Conservation (phyloP, 2,888 invertebrate species). For the Zygaena filipendulae region DNA sequence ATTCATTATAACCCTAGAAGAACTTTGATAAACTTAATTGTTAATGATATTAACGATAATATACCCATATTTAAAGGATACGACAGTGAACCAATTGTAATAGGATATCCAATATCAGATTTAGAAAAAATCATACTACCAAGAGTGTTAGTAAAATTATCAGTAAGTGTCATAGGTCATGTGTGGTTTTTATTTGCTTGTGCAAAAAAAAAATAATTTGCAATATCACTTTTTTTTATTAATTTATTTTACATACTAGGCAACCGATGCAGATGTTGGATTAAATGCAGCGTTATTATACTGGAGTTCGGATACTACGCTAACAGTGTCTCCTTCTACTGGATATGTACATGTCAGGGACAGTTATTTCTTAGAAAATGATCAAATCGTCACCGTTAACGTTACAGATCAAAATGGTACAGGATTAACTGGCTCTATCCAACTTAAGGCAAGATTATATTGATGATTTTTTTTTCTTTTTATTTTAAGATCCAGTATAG, state of each 20-base stretch:
- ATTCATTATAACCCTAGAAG: slow-evolving; percentile 40
- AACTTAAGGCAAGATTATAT: slow-evolving; percentile 47
- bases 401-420: slow-evolving; percentile 52
- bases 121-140: slow-evolving; percentile 46
- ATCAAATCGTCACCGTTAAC: slow-evolving; percentile 31
- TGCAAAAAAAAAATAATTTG: too few species aligned
- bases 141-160: slow-evolving; percentile 44
- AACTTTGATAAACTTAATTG: slow-evolving; percentile 54
- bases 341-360: slow-evolving; percentile 68
- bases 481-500: too few species aligned
- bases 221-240: slow-evolving; percentile 4
- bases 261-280: slow-evolving; percentile 67
- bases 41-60: slow-evolving; percentile 67
- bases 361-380: slow-evolving; percentile 35
- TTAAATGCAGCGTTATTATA: slow-evolving; percentile 58
- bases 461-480: too few species aligned
- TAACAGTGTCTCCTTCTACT: slow-evolving; percentile 65
- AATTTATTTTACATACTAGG: slow-evolving; percentile 41
- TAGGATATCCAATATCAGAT: slow-evolving; percentile 54
- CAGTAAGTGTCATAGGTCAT: slow-evolving; percentile 54
- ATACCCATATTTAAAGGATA: slow-evolving; percentile 47
- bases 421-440: slow-evolving; percentile 37
- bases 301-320: slow-evolving; percentile 40
- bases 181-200: too few species aligned
- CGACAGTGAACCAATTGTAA: slow-evolving; percentile 37